Evolutionary conservation across 2,113 vertebrate species (phyloP).

Genomic region (Prolemur simus): DNA sequence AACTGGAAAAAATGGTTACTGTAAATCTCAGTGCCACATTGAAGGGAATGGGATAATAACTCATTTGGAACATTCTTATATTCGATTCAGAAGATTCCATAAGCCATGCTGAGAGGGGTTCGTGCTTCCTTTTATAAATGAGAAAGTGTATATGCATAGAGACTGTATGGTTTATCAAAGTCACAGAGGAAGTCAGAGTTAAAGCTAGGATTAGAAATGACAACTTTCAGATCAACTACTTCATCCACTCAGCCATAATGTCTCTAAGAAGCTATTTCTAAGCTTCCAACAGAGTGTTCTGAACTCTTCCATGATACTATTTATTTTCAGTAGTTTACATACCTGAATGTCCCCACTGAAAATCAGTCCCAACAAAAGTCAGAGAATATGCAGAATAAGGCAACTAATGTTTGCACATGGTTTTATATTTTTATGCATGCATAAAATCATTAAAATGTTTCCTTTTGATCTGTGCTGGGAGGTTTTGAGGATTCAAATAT

Average conservation of each 20-base stretch:
- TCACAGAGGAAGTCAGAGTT: neutral
- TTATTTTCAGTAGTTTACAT: neutral
- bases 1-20: neutral
- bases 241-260: neutral
- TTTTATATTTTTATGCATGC: neutral
- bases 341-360: neutral
- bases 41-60: neutral
- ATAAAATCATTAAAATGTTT: slow-evolving; percentile 26
- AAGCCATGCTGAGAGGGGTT: neutral
- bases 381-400: neutral
- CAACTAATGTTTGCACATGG: neutral
- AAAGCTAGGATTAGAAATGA: neutral
- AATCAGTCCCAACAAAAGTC: neutral
- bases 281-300: neutral
- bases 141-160: neutral
- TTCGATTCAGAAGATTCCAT: neutral
- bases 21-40: neutral
- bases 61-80: neutral
- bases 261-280: neutral
- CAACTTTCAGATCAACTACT: neutral
- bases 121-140: neutral
- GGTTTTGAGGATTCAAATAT: neutral
- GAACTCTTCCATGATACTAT: neutral
- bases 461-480: neutral
- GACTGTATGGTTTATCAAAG: neutral